phyloP scores from a whole-genome alignment of 2,888 invertebrate species.

The Lottia scabra region DNA sequence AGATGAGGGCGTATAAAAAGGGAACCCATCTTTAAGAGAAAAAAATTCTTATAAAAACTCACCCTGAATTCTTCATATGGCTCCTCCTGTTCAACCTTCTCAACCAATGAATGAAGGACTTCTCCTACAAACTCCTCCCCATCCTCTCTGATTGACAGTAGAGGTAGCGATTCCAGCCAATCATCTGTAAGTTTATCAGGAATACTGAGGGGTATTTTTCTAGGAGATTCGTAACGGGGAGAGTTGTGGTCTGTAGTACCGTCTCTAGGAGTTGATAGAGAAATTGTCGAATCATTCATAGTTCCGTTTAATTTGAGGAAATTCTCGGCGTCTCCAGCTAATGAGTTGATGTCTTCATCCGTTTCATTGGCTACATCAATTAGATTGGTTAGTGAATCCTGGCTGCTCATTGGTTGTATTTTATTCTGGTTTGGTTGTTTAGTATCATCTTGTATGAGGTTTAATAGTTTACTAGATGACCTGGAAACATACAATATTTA shows the following conservation, averaged over 20 bases:
- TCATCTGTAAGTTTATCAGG: conserved; percentile 31
- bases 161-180: conserved; percentile 52
- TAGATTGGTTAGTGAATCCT: background rate
- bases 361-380: conserved; percentile 31
- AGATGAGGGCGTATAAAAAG: too few relatives aligned
- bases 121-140: conserved; percentile 35
- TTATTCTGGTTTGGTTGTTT: background rate
- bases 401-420: background rate
- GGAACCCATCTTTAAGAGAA: too few relatives aligned
- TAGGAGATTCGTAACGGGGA: conserved; percentile 13
- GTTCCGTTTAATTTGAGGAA: conserved; percentile 21
- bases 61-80: conserved; percentile 62
- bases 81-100: conserved; percentile 53
- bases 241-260: background rate
- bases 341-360: conserved; percentile 46
- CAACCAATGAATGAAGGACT: conserved; percentile 36
- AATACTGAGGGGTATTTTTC: conserved; percentile 15
- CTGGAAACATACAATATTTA: too few relatives aligned
- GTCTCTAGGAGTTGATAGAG: background rate
- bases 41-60: too few relatives aligned
- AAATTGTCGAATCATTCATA: background rate
- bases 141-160: conserved; percentile 40
- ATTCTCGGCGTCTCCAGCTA: conserved; percentile 42
- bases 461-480: background rate
- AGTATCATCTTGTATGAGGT: background rate